These are phyloP conservation scores for Myodes glareolus DNA, from an alignment of 2,113 vertebrate genomes.

Conservation along the genomic window DNA sequence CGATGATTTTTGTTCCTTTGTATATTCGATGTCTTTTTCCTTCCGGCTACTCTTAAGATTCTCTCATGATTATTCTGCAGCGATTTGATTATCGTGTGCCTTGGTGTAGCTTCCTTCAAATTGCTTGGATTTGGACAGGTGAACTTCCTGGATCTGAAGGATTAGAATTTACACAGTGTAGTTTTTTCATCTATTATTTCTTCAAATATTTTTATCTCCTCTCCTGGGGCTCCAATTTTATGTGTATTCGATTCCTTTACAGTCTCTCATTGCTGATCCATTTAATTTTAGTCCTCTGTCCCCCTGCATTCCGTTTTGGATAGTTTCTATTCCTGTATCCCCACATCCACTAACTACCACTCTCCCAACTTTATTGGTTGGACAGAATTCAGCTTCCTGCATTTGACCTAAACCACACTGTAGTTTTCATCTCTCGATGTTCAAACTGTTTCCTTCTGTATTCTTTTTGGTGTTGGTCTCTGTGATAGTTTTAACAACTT, in stretches of 20 bases:
- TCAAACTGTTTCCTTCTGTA: not conserved
- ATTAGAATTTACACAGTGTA: conserved; percentile 37
- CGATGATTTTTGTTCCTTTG: not conserved
- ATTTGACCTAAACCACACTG: not conserved
- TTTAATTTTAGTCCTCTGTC: not conserved
- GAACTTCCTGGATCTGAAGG: not conserved
- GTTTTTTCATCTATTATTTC: not conserved
- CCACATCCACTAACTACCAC: not conserved
- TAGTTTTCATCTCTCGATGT: not conserved
- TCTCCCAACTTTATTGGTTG: not conserved
- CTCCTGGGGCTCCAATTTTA: not conserved
- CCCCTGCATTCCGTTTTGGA: not conserved
- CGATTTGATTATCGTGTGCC: not conserved
- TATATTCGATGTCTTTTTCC: not conserved
- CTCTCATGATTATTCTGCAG: conserved; percentile 21
- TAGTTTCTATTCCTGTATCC: not conserved
- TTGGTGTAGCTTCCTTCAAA: conserved; percentile 7
- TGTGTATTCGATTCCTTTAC: not conserved
- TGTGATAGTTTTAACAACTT: not conserved
- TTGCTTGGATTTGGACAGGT: conserved; percentile 1
- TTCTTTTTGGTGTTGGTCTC: not conserved
- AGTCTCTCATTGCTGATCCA: not conserved
- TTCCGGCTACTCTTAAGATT: conserved; percentile 6
- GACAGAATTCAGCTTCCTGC: not conserved
- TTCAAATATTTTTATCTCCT: not conserved